Evolutionary conservation across 2,797 vertebrate species (phyloP).

Genomic region (Betta splendens): DNA sequence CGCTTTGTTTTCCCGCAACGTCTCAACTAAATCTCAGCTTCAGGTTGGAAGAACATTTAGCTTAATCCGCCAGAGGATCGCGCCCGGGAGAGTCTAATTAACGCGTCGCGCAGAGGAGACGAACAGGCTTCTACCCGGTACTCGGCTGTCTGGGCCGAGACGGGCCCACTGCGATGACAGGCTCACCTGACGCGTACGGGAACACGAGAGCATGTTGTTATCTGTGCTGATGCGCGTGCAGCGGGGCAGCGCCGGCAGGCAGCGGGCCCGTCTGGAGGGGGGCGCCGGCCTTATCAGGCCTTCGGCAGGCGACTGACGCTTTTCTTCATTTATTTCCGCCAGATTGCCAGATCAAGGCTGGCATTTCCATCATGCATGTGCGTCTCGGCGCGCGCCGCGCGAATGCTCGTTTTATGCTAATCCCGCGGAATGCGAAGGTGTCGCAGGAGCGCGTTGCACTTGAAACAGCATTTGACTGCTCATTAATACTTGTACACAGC

Average conservation of each 20-base stretch:
- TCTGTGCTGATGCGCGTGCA: constrained; percentile 44
- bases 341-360: constrained; percentile 58
- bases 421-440: constrained; percentile 23
- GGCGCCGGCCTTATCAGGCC: constrained; percentile 58
- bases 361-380: constrained; percentile 55
- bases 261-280: constrained; percentile 42
- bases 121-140: constrained; percentile 12
- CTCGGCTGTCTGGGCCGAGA: constrained; percentile 5
- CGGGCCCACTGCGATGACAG: constrained; percentile 19
- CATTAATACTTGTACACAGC: constrained; percentile 42
- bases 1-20: background rate
- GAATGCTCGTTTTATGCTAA: constrained; percentile 23
- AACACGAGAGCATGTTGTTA: constrained; percentile 64
- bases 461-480: constrained; percentile 45
- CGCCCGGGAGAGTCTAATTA: constrained; percentile 4
- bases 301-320: constrained; percentile 48
- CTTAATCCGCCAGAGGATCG: background rate
- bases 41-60: constrained; percentile 8
- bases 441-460: constrained; percentile 35
- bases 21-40: background rate
- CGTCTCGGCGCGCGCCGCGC: background rate
- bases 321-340: constrained; percentile 56
- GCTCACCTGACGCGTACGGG: constrained; percentile 31
- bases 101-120: constrained; percentile 5
- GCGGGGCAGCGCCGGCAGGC: constrained; percentile 37